Base-by-base conservation (phyloP, 1,140 invertebrate genomes). In the Lepeophtheirus salmonis region DNA sequence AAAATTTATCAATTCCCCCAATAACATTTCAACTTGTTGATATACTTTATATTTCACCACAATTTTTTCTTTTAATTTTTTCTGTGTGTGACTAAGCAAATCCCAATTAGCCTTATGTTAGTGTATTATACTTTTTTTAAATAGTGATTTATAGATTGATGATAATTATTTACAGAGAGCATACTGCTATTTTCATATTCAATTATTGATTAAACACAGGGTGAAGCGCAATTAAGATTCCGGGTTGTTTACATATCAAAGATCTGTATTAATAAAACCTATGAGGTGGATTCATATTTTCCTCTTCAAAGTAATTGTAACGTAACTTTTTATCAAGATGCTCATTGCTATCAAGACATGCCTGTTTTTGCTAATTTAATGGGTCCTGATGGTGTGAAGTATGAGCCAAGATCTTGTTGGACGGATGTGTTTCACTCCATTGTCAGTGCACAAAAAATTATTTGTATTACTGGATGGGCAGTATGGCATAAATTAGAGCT, bases 381-480 rank as follows among this genome's bases (percentile, higher is more conserved):
- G n/a, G n/a, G 30, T 12, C 30, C 30, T 12, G 30, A 41, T n/a
- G 30, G 30, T 12, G 10, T 41, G 10, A n/a, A 41, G 30, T n/a
- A 41, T 48, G 20, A 50, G 1, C 57, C 63, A 17, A 57, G 51
- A 51, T 63, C 60, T 16, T 63, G 63, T 2, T 66, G 64, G 64
- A 52, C 21, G 14, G 64, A 66, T 51, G 52, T 66, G 25, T 65
- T 65, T 55, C 24, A 50, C 20, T 62, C 65, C 48, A 60, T 65
- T 23, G 64, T 58, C 56, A 60, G 60, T 50, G 65, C 65, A 20
- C 60, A 63, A 20, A 56, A 66, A 50, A 60, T 66, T 24, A 66
- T 66, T 49, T 66, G 64, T 56, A 63, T 66, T 18, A 60, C 62
- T 23, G 65, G 65, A 16, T 66, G 65, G 65, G 63, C 63, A 23